These are phyloP conservation scores for Leptinotarsa defecta DNA, from an alignment of 1,140 invertebrate genomes.

Conservation along the genomic window DNA sequence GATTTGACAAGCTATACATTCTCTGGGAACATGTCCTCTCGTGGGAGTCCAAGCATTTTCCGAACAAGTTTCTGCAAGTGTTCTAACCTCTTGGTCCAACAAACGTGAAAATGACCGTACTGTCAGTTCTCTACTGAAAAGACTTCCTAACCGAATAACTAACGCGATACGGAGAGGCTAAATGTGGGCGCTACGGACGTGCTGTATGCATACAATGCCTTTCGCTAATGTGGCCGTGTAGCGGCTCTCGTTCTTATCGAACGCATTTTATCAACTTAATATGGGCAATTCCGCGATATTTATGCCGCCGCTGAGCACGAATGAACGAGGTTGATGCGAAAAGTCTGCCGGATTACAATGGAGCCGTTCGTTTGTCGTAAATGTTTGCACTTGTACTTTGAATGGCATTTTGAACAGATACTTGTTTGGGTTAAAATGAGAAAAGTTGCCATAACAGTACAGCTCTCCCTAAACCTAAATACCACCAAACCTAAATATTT, in stretches of 20 bases:
- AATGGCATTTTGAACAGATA: no score
- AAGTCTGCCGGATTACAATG: neutral
- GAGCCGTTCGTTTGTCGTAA: no score
- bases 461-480: no score
- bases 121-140: neutral
- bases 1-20: no score
- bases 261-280: slow-evolving; percentile 5
- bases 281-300: neutral
- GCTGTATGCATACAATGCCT: slow-evolving; percentile 5
- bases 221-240: neutral
- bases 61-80: no score
- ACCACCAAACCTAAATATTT: no score
- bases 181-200: slow-evolving; percentile 1
- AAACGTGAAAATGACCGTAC: neutral
- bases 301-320: neutral
- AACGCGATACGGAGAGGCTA: neutral
- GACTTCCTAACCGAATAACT: neutral
- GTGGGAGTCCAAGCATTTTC: no score
- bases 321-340: neutral
- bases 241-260: slow-evolving; percentile 1
- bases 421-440: no score
- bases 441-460: no score
- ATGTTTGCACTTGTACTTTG: no score
- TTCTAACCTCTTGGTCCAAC: neutral
- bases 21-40: no score